phyloP scores from a whole-genome alignment of 2,888 invertebrate genomes.

The Andrena bucephala region DNA sequence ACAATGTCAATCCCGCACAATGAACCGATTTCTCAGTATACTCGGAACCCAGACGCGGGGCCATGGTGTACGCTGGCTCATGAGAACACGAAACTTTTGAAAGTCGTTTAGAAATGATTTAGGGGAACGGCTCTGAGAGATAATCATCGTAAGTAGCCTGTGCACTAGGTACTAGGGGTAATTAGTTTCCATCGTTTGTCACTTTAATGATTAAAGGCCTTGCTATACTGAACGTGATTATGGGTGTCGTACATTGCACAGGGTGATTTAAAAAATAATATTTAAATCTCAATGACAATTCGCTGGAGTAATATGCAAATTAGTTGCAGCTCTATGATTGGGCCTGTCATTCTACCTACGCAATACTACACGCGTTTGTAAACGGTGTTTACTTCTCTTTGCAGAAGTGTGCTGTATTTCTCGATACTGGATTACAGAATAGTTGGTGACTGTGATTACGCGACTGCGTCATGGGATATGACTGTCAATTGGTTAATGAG shows the following conservation, averaged over 20 bases:
- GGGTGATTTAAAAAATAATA: no score
- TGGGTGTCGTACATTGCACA: neutral
- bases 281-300: neutral
- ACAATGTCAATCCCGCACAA: slow-evolving; percentile 63
- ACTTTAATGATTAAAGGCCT: neutral
- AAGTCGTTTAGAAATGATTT: slow-evolving; percentile 22
- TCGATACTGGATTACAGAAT: neutral
- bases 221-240: neutral
- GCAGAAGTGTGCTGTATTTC: neutral
- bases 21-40: slow-evolving; percentile 57
- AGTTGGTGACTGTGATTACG: neutral
- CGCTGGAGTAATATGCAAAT: slow-evolving; percentile 13
- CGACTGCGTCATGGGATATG: neutral
- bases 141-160: neutral
- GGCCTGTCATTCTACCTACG: slow-evolving; percentile 6
- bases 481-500: slow-evolving; percentile 24
- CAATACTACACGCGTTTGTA: neutral
- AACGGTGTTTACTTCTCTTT: neutral
- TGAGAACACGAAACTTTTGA: slow-evolving; percentile 15
- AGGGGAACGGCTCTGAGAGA: neutral
- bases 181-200: neutral
- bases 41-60: slow-evolving; percentile 2
- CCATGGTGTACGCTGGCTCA: neutral
- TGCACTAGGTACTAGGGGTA: neutral
- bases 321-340: neutral